Evolutionary conservation across 1,140 invertebrate genomes (phyloP).

Genomic region (Thaumetopoea pityocampa): DNA sequence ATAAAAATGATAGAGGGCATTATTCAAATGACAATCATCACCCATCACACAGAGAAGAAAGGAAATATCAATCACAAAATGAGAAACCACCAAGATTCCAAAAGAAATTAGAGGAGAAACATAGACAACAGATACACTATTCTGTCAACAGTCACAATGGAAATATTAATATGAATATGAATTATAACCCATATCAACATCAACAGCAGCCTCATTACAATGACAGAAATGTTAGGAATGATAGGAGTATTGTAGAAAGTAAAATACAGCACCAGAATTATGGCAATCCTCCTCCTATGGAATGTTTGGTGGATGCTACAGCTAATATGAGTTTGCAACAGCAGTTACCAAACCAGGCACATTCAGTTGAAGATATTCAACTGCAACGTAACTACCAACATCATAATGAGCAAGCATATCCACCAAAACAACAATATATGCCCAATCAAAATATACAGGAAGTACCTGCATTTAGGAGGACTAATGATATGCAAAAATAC

Average conservation of each 20-base stretch:
- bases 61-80: conserved; percentile 61
- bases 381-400: conserved; percentile 38
- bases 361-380: conserved; percentile 38
- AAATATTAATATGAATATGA: conserved; percentile 35
- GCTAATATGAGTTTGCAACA: conserved; percentile 61
- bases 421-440: conserved; percentile 38
- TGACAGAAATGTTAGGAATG: conserved; percentile 46
- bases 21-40: conserved; percentile 50
- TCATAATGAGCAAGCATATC: conserved; percentile 39
- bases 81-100: conserved; percentile 74
- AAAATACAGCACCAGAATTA: conserved; percentile 49
- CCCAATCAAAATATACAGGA: conserved; percentile 43
- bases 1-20: conserved; percentile 48
- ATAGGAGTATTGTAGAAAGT: conserved; percentile 40
- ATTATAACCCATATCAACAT: conserved; percentile 50
- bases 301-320: conserved; percentile 58
- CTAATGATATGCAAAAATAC: conserved; percentile 33
- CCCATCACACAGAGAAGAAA: conserved; percentile 53
- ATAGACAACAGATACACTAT: conserved; percentile 59
- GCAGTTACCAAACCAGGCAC: conserved; percentile 44
- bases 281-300: conserved; percentile 45
- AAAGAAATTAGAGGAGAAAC: conserved; percentile 68
- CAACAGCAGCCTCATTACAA: conserved; percentile 40
- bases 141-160: conserved; percentile 34
- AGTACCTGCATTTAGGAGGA: conserved; percentile 39